These are phyloP conservation scores for Drosophila suboccidentalis DNA, from an alignment of 2,888 invertebrate species.

Conservation along the genomic window DNA sequence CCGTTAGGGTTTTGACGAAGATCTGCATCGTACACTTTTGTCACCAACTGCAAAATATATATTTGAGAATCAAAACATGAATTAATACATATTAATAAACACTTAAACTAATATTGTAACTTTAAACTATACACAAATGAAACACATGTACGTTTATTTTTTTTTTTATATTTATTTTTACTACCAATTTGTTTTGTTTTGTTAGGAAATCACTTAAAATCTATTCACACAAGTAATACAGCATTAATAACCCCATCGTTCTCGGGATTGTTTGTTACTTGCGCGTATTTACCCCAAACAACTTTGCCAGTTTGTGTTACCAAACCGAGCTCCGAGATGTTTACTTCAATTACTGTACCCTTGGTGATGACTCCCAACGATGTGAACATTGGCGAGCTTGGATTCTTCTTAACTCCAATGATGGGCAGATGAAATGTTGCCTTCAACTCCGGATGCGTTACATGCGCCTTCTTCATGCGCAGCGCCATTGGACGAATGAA, in stretches of 20 bases:
- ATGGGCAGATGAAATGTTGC: slow-evolving; percentile 99
- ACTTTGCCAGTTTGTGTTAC: slow-evolving; percentile 99
- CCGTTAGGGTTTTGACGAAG: slow-evolving; percentile 97
- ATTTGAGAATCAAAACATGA: neutral
- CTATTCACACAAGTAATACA: slow-evolving; percentile 93
- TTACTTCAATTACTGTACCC: slow-evolving; percentile 98
- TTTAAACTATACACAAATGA: neutral
- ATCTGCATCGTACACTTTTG: slow-evolving; percentile 92
- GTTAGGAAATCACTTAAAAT: slow-evolving; percentile 66
- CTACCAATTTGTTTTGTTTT: slow-evolving; percentile 6
- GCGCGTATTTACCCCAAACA: slow-evolving; percentile 99
- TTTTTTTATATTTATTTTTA: slow-evolving; percentile 22
- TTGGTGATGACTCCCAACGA: slow-evolving; percentile 99
- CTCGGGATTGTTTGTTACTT: slow-evolving; percentile 99
- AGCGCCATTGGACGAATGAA: slow-evolving; percentile 99
- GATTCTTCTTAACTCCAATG: slow-evolving; percentile 99
- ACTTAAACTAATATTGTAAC: neutral
- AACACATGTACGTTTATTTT: slow-evolving; percentile 2
- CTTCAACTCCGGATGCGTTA: slow-evolving; percentile 99
- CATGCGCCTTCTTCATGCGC: slow-evolving; percentile 98
- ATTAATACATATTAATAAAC: neutral
- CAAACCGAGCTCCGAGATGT: slow-evolving; percentile 98
- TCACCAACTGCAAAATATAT: slow-evolving; percentile 53
- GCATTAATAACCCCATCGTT: slow-evolving; percentile 99
- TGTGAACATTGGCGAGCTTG: slow-evolving; percentile 98